Evolutionary conservation across 2,888 invertebrate species (phyloP).

Genomic region (Dendrolimus houi): DNA sequence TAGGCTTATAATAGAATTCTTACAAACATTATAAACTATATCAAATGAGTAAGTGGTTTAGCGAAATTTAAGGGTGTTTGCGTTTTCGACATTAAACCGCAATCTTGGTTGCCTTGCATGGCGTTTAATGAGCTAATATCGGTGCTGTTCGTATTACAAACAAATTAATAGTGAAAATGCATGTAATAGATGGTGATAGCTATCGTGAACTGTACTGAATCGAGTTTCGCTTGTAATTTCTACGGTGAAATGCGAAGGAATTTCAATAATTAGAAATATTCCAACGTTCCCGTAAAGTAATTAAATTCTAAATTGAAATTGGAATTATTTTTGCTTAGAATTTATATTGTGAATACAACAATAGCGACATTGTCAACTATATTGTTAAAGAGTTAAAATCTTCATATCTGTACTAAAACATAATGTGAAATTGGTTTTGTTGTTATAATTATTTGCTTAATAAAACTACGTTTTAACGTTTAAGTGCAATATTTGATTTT

Average conservation of each 20-base stretch:
- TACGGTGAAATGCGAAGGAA: background rate
- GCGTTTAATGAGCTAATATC: conserved; percentile 41
- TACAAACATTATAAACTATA: too few relatives aligned
- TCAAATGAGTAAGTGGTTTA: too few relatives aligned
- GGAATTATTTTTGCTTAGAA: background rate
- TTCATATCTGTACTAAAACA: too few relatives aligned
- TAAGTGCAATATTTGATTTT: too few relatives aligned
- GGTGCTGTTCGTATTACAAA: conserved; percentile 37
- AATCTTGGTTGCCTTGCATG: conserved; percentile 25
- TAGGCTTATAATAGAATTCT: too few relatives aligned
- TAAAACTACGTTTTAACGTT: too few relatives aligned
- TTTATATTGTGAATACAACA: background rate
- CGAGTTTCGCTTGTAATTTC: background rate
- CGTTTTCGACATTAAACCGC: background rate
- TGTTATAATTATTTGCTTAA: too few relatives aligned
- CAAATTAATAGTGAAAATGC: conserved; percentile 36
- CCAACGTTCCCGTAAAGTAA: background rate
- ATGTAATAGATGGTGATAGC: conserved; percentile 1
- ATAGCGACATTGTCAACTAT: too few relatives aligned
- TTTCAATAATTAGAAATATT: background rate
- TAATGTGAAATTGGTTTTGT: too few relatives aligned
- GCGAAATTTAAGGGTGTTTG: background rate
- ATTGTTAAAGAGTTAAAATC: too few relatives aligned
- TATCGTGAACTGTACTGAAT: background rate
- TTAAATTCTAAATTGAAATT: background rate